Conservation (phyloP, 2,888 invertebrate species). For the Heliconius charithonia region DNA sequence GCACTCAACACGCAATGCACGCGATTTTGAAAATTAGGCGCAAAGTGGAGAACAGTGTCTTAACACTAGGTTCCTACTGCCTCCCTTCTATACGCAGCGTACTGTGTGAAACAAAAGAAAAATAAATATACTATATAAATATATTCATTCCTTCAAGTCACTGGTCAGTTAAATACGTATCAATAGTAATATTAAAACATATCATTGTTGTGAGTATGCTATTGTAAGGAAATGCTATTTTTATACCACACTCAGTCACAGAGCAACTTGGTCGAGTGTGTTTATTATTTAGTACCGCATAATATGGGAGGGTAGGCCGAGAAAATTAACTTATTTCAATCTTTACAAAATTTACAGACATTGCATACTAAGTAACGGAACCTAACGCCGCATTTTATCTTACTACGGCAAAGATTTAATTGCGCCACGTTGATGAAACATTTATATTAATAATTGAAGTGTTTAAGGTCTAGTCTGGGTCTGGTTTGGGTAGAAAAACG, state of each 20-base stretch:
- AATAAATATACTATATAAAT: neutral
- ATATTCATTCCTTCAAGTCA: neutral
- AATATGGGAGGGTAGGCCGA: neutral
- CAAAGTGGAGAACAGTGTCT: neutral
- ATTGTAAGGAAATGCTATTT: neutral
- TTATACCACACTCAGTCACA: neutral
- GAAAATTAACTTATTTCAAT: neutral
- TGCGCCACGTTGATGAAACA: too few relatives aligned
- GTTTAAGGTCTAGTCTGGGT: too few relatives aligned
- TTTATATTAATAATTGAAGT: too few relatives aligned
- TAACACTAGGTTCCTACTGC: neutral
- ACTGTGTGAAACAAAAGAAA: neutral
- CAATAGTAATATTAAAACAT: neutral
- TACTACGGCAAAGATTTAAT: too few relatives aligned
- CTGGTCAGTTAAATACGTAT: neutral
- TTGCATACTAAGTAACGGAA: neutral
- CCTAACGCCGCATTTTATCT: too few relatives aligned
- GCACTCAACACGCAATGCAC: too few relatives aligned
- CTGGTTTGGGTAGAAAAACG: too few relatives aligned
- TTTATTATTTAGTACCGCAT: too few relatives aligned
- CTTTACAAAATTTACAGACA: neutral
- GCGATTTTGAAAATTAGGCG: too few relatives aligned
- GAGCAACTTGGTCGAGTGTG: neutral
- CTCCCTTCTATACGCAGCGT: neutral
- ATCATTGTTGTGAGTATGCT: constrained; percentile 3